Evolutionary conservation across 1,140 invertebrate species (phyloP), one percentile per base, ranked within the genome.

Genomic region (Lordiphosa stackelbergi): DNA sequence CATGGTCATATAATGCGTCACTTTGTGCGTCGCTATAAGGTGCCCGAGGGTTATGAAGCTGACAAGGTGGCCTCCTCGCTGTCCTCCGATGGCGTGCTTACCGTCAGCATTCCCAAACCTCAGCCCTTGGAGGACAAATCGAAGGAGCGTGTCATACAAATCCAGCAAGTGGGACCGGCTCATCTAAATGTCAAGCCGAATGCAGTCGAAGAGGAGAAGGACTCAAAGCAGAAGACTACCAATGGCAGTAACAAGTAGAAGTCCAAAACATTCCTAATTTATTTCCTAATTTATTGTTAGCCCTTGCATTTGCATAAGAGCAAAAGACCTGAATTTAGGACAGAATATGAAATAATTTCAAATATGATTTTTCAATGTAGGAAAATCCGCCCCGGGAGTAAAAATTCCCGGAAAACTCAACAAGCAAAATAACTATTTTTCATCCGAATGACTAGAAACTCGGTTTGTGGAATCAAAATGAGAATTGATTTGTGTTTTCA

Each of bases 81-180:
- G 1, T 94, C 93, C 1, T 92, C 92, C 0, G 94, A 95, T 74
- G 93, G 94, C 2, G 90, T 95, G 1, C 84, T 95, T 1, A 92
- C 90, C n/a, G 90, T 94, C 35, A 90, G 87, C 2, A 93, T 91
- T 7, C 92, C 92, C 5, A 89, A 90, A 55, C 78, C 85, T 13
- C 55, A 56, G 10, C 47, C 85, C 24, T 58, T 90, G 77, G 60
- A 86, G 78, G 51, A 69, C 16, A 85, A 73, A 51, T 19, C 55
- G 40, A 83, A 85, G 58, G 85, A 69, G 55, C 73, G 73, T 1
- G 12, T 58, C 35, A 35, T 85, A 34, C 63, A 84, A 40, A 78
- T 83, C 38, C 70, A 83, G 42, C 73, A 61, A 36, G 77, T 69
- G 46, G 79, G 73, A 11, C 66, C 58, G 0, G 73, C 73, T 13